Conservation (phyloP, 2,888 invertebrate genomes). For the Theodoxus fluviatilis region DNA sequence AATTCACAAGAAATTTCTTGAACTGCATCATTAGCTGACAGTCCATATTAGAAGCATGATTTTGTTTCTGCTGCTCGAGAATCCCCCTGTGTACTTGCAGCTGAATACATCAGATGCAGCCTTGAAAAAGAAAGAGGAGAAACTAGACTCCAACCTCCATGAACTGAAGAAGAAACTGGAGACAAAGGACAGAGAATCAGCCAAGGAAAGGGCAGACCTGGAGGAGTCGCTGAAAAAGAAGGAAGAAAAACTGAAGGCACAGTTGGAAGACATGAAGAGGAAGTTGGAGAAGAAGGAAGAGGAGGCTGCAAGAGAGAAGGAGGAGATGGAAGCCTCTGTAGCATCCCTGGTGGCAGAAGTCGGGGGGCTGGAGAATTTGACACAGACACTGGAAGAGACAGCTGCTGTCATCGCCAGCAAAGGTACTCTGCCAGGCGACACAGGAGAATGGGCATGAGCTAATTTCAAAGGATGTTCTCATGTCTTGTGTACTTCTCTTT, state of each 20-base stretch:
- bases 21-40: too few relatives aligned
- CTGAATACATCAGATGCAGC: constrained; percentile 26
- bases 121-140: constrained; percentile 32
- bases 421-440: too few relatives aligned
- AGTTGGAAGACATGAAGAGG: constrained; percentile 30
- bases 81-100: constrained; percentile 4
- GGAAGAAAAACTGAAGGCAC: constrained; percentile 31
- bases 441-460: too few relatives aligned
- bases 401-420: too few relatives aligned
- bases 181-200: too few relatives aligned
- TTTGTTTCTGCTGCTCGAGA: neutral
- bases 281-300: constrained; percentile 32
- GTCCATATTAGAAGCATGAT: neutral
- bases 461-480: too few relatives aligned
- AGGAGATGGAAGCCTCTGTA: constrained; percentile 26
- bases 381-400: too few relatives aligned
- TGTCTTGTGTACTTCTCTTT: too few relatives aligned
- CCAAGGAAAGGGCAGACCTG: too few relatives aligned
- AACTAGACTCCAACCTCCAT: too few relatives aligned
- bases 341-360: constrained; percentile 27
- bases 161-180: too few relatives aligned
- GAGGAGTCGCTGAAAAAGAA: too few relatives aligned
- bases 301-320: constrained; percentile 30
- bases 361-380: constrained; percentile 28
- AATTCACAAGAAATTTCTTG: constrained; percentile 9